phyloP scores from a whole-genome alignment of 2,113 vertebrate genomes.

The Xenus cinereus region DNA sequence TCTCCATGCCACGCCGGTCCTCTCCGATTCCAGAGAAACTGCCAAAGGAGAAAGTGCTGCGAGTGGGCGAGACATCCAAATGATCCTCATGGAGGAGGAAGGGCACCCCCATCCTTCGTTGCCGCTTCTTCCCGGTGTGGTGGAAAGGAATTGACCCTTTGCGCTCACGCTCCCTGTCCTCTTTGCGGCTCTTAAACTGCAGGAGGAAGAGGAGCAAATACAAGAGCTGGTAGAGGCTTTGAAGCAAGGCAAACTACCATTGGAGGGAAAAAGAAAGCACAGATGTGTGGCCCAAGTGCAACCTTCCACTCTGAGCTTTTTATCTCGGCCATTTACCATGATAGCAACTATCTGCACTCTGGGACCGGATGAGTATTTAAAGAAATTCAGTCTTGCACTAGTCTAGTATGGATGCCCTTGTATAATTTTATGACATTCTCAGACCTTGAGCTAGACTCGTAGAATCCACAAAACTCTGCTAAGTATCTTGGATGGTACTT shows the following conservation, averaged over 20 bases:
- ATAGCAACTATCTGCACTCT: not conserved
- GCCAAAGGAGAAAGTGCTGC: constrained; percentile 95
- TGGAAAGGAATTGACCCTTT: constrained; percentile 97
- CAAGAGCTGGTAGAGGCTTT: not conserved
- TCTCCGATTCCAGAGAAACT: constrained; percentile 96
- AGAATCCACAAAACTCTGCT: not conserved
- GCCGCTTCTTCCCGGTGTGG: constrained; percentile 91
- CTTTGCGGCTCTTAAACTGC: constrained; percentile 95
- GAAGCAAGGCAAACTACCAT: not conserved
- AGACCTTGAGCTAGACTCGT: not conserved
- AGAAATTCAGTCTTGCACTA: not conserved
- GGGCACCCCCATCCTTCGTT: constrained; percentile 92
- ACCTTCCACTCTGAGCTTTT: not conserved
- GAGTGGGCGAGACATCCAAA: constrained; percentile 93
- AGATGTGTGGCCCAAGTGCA: not conserved
- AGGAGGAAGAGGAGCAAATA: not conserved
- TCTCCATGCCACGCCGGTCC: constrained; percentile 88
- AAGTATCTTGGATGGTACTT: not conserved
- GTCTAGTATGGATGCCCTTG: not conserved
- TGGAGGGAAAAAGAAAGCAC: not conserved
- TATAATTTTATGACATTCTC: not conserved
- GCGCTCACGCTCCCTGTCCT: constrained; percentile 87
- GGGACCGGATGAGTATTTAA: not conserved
- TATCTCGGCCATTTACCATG: not conserved
- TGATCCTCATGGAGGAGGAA: constrained; percentile 96